These are phyloP conservation scores for Tachina lurida DNA, from an alignment of 2,888 invertebrate species.

Conservation along the genomic window DNA sequence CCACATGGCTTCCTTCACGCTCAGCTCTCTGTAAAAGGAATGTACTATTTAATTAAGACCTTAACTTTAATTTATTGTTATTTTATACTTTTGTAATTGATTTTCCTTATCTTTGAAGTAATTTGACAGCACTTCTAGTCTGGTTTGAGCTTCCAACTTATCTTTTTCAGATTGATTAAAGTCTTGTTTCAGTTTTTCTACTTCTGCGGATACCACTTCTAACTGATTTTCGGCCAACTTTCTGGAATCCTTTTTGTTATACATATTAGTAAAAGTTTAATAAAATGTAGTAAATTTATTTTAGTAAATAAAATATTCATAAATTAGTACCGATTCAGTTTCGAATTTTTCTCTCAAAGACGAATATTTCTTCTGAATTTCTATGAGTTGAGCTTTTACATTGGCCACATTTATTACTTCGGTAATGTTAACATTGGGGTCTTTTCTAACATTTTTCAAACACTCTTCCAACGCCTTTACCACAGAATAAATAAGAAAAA, in stretches of 20 bases:
- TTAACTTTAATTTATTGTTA: background rate
- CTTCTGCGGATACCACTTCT: constrained; percentile 83
- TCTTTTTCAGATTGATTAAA: constrained; percentile 87
- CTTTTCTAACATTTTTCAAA: constrained; percentile 82
- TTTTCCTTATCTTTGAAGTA: constrained; percentile 96
- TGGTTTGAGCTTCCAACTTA: constrained; percentile 90
- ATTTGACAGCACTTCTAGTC: constrained; percentile 92
- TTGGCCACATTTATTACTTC: constrained; percentile 85
- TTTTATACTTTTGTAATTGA: constrained; percentile 90
- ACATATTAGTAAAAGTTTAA: background rate
- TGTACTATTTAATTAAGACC: constrained; percentile 64
- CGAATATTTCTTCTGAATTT: constrained; percentile 84
- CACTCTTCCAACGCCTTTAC: constrained; percentile 83
- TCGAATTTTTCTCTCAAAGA: constrained; percentile 83
- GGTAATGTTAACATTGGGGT: constrained; percentile 82
- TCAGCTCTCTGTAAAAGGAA: constrained; percentile 87
- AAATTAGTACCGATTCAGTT: constrained; percentile 79
- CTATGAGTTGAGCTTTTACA: constrained; percentile 85
- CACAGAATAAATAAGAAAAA: background rate
- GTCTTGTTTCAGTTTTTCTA: constrained; percentile 84
- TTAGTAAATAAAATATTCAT: background rate
- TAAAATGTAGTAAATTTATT: background rate
- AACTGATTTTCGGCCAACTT: constrained; percentile 83
- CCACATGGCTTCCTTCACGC: constrained; percentile 89
- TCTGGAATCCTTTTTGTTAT: constrained; percentile 80